These are phyloP conservation scores for Eulithis testata DNA, from an alignment of 2,888 invertebrate genomes.

Conservation along the genomic window DNA sequence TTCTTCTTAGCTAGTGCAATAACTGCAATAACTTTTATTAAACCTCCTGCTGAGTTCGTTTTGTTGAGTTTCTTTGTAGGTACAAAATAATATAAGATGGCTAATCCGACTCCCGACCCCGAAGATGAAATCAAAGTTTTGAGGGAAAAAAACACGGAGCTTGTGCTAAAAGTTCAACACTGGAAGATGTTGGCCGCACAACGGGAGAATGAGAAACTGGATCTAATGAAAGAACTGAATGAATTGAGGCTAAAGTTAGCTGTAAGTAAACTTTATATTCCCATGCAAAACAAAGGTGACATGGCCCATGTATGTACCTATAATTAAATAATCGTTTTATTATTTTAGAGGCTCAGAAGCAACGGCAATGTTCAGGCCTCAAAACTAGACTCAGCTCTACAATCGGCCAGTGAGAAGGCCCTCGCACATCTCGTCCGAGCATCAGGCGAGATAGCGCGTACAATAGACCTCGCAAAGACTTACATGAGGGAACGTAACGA, in stretches of 20 bases:
- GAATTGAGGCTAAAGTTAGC: constrained; percentile 71
- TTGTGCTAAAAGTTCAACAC: constrained; percentile 71
- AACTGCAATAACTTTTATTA: too few species aligned
- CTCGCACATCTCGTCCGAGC: constrained; percentile 68
- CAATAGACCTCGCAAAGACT: constrained; percentile 63
- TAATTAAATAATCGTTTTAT: neutral
- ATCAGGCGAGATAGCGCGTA: constrained; percentile 64
- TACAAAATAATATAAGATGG: constrained; percentile 27
- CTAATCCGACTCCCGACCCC: constrained; percentile 43
- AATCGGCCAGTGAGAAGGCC: constrained; percentile 64
- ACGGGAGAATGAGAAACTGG: constrained; percentile 70
- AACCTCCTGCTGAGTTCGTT: too few species aligned
- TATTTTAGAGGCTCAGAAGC: constrained; percentile 63
- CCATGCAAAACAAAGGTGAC: neutral
- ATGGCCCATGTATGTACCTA: neutral
- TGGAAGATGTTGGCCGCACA: constrained; percentile 73
- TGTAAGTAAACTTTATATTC: constrained; percentile 55
- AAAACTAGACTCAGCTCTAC: constrained; percentile 65
- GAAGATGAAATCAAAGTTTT: constrained; percentile 69
- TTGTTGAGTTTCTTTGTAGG: neutral
- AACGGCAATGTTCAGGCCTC: constrained; percentile 56
- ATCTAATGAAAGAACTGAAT: constrained; percentile 73
- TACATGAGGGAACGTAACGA: constrained; percentile 61
- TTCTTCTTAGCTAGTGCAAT: too few species aligned
- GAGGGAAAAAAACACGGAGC: constrained; percentile 69